Evolutionary conservation across 2,888 invertebrate genomes (phyloP).

Genomic region (Willowsia nigromaculata): DNA sequence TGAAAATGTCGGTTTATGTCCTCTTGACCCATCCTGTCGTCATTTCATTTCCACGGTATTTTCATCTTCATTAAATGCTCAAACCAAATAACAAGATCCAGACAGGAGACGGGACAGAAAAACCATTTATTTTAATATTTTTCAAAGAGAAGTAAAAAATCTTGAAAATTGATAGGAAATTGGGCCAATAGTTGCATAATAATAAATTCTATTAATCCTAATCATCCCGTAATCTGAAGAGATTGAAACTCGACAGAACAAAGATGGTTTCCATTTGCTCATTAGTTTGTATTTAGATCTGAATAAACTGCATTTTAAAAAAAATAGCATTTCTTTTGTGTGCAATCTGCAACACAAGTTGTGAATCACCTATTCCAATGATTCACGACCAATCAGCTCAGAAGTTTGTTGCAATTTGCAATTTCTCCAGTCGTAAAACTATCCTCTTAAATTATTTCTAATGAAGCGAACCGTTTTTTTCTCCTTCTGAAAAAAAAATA

Average conservation of each 20-base stretch:
- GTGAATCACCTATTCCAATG: too few relatives aligned
- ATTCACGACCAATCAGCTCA: neutral
- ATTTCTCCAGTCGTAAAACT: slow-evolving; percentile 5
- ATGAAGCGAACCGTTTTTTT: neutral
- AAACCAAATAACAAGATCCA: neutral
- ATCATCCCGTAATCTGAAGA: too few relatives aligned
- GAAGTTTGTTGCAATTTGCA: neutral
- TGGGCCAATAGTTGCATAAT: neutral
- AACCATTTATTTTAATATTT: neutral
- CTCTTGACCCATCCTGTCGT: neutral
- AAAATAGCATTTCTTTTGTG: neutral
- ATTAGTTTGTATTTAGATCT: too few relatives aligned
- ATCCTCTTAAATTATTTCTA: neutral
- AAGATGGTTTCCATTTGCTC: too few relatives aligned
- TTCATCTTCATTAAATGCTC: neutral
- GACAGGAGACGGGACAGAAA: neutral
- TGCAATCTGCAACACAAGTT: neutral
- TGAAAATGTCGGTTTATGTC: neutral
- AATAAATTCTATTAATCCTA: neutral
- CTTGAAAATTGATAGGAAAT: slow-evolving; percentile 1
- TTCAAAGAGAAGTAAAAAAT: neutral
- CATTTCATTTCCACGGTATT: neutral
- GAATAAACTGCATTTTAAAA: too few relatives aligned
- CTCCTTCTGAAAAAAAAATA: too few relatives aligned
- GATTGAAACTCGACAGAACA: too few relatives aligned